These are phyloP conservation scores for Speoplatyrhinus poulsoni DNA, from an alignment of 2,113 vertebrate species.

Conservation along the genomic window DNA sequence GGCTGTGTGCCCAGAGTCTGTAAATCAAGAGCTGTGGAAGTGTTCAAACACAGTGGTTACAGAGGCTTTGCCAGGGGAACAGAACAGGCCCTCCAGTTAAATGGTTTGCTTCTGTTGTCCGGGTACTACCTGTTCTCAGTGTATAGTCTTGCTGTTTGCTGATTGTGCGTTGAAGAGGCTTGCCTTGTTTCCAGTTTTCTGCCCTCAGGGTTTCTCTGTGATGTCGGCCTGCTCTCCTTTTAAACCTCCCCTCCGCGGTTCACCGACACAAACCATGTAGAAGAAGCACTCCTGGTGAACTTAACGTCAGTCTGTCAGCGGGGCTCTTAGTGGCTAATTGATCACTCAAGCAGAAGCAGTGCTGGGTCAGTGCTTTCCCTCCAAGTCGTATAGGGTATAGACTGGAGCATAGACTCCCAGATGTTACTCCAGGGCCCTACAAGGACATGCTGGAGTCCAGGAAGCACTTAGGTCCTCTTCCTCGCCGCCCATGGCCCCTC, in stretches of 20 bases:
- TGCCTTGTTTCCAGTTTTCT: constrained; percentile 32
- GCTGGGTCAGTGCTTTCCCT: constrained; percentile 22
- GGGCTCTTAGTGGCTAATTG: constrained; percentile 47
- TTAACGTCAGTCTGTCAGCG: constrained; percentile 25
- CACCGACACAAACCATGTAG: constrained; percentile 11
- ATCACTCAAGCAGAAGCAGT: constrained; percentile 48
- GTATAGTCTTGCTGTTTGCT: constrained; percentile 37
- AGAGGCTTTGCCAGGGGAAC: constrained; percentile 33
- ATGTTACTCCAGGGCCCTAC: constrained; percentile 19
- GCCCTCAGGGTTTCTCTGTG: constrained; percentile 20
- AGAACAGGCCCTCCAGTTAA: constrained; percentile 37
- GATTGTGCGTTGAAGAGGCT: constrained; percentile 30
- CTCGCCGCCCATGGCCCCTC: constrained; percentile 19
- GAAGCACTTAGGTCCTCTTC: constrained; percentile 42
- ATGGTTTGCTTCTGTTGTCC: constrained; percentile 42
- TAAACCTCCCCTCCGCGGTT: neutral
- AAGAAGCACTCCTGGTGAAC: constrained; percentile 27
- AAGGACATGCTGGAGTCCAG: constrained; percentile 39
- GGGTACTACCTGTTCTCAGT: constrained; percentile 38
- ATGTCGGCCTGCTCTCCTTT: neutral
- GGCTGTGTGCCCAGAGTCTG: constrained; percentile 37
- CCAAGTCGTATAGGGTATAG: constrained; percentile 7
- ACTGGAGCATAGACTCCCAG: constrained; percentile 16
- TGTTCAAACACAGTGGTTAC: constrained; percentile 32
- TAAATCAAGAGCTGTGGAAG: constrained; percentile 44